Conservation (phyloP, 2,888 invertebrate genomes). For the Leistus spinibarbis region DNA sequence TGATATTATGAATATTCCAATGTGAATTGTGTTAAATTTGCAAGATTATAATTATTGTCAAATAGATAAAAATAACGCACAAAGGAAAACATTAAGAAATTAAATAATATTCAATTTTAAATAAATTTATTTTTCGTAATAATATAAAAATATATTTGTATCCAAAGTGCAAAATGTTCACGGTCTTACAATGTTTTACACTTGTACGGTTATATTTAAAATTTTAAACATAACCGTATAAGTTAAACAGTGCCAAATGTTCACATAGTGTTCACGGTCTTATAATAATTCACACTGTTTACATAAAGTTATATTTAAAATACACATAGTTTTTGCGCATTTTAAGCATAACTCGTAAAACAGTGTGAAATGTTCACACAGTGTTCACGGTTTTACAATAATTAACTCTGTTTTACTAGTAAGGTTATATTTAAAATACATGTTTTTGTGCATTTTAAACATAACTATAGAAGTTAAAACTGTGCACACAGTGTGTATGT, state of each 20-base stretch:
- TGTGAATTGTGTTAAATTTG: slow-evolving; percentile 20
- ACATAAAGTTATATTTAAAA: no score
- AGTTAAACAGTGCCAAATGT: neutral
- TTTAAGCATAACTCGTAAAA: no score
- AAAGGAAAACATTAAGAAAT: slow-evolving; percentile 10
- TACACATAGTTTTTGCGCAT: no score
- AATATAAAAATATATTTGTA: slow-evolving; percentile 32
- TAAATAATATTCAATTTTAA: slow-evolving; percentile 8
- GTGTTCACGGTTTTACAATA: no score
- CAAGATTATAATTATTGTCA: slow-evolving; percentile 35
- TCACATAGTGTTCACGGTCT: neutral
- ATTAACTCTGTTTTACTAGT: neutral
- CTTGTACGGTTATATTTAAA: no score
- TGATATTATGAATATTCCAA: neutral
- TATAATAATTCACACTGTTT: neutral
- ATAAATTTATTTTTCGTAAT: slow-evolving; percentile 1
- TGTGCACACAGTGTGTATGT: no score
- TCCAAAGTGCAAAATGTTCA: neutral
- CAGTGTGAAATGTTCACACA: no score
- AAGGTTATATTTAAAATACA: no score
- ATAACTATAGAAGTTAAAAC: no score
- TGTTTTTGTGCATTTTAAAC: no score
- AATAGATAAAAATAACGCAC: slow-evolving; percentile 15
- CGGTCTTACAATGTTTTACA: neutral
- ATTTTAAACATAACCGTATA: neutral